Percentiles rank a stretch among this genome's conserved stretches.
These are phyloP conservation scores for Rhizoglyphus robini DNA, from an alignment of 1,140 invertebrate species.

Conservation along the genomic window DNA sequence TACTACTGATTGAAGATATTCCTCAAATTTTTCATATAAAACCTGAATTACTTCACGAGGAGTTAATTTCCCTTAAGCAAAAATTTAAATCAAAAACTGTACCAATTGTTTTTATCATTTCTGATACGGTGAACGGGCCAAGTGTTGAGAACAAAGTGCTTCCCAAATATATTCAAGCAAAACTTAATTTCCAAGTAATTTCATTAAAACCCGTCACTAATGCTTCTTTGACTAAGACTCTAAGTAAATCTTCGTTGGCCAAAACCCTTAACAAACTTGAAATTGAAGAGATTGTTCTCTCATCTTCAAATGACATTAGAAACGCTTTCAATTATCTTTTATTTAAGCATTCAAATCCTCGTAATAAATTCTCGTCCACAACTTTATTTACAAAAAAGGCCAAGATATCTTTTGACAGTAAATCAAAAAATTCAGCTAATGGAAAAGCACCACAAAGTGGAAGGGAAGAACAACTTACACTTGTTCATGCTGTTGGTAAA, in stretches of 20 bases:
- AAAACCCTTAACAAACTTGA: not conserved
- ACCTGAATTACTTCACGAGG: conserved; percentile 10
- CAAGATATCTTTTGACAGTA: not conserved
- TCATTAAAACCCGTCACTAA: conserved; percentile 14
- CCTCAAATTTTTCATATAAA: conserved; percentile 6
- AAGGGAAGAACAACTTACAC: not conserved
- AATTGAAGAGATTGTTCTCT: conserved; percentile 1
- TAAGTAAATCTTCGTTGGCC: not conserved
- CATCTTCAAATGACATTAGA: conserved; percentile 2
- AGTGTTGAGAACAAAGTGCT: conserved; percentile 14
- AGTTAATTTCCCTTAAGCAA: not conserved
- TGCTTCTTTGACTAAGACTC: not conserved
- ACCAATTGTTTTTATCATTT: conserved; percentile 20
- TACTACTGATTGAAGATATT: conserved; percentile 16
- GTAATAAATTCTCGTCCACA: not conserved
- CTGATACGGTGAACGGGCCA: not conserved
- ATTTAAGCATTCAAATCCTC: not conserved
- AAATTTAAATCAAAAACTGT: not conserved
- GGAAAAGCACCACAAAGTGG: no score
- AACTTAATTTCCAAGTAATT: conserved; percentile 11
- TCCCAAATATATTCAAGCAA: conserved; percentile 4
- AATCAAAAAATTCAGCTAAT: not conserved
- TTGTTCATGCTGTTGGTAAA: conserved; percentile 14
- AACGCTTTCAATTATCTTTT: conserved; percentile 15
- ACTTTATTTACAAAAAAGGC: not conserved